Evolutionary conservation across 37 sponge, comb jelly and placozoan genomes (phyloP), one percentile per base, ranked within the genome.

Genomic region (Beroe ovata): DNA sequence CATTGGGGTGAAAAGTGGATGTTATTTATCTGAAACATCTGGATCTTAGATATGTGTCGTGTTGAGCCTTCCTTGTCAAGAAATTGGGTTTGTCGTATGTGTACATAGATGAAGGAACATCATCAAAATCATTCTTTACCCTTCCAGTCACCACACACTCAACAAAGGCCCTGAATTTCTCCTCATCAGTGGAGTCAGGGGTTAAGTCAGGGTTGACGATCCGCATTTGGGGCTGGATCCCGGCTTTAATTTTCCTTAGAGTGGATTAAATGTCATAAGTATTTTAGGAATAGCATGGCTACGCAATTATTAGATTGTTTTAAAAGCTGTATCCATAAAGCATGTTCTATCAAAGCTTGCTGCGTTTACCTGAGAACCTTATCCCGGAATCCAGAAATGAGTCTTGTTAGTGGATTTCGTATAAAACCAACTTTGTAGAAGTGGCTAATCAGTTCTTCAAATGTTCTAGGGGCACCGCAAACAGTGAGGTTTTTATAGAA

Each of bases 301-400:
- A n/a, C n/a, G n/a, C n/a, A n/a, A n/a, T n/a, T n/a, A n/a, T n/a
- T n/a, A n/a, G n/a, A n/a, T n/a, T n/a, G n/a, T n/a, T n/a, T n/a
- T n/a, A n/a, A n/a, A n/a, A n/a, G n/a, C n/a, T n/a, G n/a, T n/a
- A n/a, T n/a, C n/a, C n/a, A n/a, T n/a, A n/a, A n/a, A n/a, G n/a
- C n/a, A n/a, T n/a, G n/a, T n/a, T n/a, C n/a, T n/a, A n/a, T n/a
- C n/a, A n/a, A n/a, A n/a, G n/a, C n/a, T n/a, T n/a, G n/a, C n/a
- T n/a, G n/a, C n/a, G n/a, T n/a, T 77, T 40, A 42, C 84, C 84
- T 77, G n/a, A 77, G 84, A 14, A 77, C 22, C 41, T 77, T 77
- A 25, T 77, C 54, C 25, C 84, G 26, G 54, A 77, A 77, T n/a
- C 84, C 84, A 42, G 54, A 42, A 21, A 77, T 77, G 1, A 77